phyloP scores from a whole-genome alignment of 1,140 invertebrate species.

The Leucophenga varia region DNA sequence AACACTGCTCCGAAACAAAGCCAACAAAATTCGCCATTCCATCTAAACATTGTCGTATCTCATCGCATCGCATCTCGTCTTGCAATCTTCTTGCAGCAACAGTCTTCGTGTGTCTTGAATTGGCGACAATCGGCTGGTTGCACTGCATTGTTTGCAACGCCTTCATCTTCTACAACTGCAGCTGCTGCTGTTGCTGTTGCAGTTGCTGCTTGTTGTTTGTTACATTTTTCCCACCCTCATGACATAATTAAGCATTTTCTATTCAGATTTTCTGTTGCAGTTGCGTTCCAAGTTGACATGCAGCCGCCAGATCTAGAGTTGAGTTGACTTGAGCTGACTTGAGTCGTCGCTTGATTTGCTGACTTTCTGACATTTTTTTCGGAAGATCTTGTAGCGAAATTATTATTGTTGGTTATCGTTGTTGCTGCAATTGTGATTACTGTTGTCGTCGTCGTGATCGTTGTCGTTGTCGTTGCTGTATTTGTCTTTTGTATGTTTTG shows the following conservation, averaged over 20 bases:
- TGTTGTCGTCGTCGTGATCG: slow-evolving; percentile 16
- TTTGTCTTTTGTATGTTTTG: too few species aligned
- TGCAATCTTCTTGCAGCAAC: too few species aligned
- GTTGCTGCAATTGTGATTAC: not conserved
- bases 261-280: slow-evolving; percentile 4
- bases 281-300: slow-evolving; percentile 32
- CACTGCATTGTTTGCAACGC: too few species aligned
- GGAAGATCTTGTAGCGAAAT: slow-evolving; percentile 44
- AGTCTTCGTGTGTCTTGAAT: too few species aligned
- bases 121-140: too few species aligned
- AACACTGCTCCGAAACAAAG: too few species aligned
- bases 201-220: not conserved
- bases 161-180: not conserved
- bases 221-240: slow-evolving; percentile 48
- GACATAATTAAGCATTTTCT: slow-evolving; percentile 52
- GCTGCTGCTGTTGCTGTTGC: not conserved
- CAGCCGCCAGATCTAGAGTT: slow-evolving; percentile 3
- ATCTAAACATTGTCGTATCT: too few species aligned
- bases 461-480: too few species aligned
- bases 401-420: slow-evolving; percentile 27
- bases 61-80: slow-evolving; percentile 3
- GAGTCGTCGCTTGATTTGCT: slow-evolving; percentile 26
- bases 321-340: slow-evolving; percentile 5
- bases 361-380: slow-evolving; percentile 36
- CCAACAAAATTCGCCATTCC: too few species aligned